Conservation (phyloP, 1,140 invertebrate genomes). For the Drepana arcuata region DNA sequence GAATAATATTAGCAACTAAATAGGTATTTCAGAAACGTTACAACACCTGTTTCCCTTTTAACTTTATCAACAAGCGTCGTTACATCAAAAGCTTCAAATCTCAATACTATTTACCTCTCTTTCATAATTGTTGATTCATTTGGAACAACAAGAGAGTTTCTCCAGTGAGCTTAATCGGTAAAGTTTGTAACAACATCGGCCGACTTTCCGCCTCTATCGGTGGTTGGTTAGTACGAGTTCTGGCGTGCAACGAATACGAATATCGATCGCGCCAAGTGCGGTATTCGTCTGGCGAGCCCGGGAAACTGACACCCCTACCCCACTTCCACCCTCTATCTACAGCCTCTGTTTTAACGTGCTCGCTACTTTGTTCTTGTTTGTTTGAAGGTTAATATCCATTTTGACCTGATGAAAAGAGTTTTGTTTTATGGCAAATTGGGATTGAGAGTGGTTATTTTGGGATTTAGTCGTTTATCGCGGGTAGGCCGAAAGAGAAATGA, state of each 20-base stretch:
- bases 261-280: slow-evolving; percentile 65
- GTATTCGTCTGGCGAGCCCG: slow-evolving; percentile 58
- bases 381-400: slow-evolving; percentile 69
- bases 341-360: slow-evolving; percentile 48
- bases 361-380: slow-evolving; percentile 65
- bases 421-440: too few relatives aligned
- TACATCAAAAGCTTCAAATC: too few relatives aligned
- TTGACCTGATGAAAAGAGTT: slow-evolving; percentile 39
- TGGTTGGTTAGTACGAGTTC: slow-evolving; percentile 61
- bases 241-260: slow-evolving; percentile 55
- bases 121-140: slow-evolving; percentile 28
- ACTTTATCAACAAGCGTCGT: too few relatives aligned
- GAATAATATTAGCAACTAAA: too few relatives aligned
- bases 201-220: slow-evolving; percentile 56
- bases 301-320: slow-evolving; percentile 27
- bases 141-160: slow-evolving; percentile 33
- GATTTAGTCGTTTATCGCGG: too few relatives aligned
- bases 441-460: too few relatives aligned
- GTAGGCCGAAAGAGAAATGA: too few relatives aligned
- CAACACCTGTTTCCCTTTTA: too few relatives aligned
- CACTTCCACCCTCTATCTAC: slow-evolving; percentile 23
- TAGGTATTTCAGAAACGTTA: too few relatives aligned
- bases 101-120: too few relatives aligned
- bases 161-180: slow-evolving; percentile 49
- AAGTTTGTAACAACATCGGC: slow-evolving; percentile 64